A percentile compares a stretch with the other conserved stretches of the same genome.
phyloP scores from a whole-genome alignment of 1,140 invertebrate genomes.

The Arion vulgaris region DNA sequence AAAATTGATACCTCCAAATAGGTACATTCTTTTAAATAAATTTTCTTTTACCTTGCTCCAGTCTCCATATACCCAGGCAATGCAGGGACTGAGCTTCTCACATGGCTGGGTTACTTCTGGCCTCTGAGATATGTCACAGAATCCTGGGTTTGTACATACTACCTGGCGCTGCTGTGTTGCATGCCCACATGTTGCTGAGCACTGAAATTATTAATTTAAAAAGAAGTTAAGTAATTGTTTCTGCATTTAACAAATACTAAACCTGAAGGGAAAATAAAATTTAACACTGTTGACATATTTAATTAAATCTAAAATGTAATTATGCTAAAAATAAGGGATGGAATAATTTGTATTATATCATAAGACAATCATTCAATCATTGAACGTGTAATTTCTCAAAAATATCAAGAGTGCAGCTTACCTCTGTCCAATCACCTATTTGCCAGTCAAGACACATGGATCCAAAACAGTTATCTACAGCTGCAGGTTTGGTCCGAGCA shows the following conservation, averaged over 20 bases:
- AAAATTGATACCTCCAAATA: no score
- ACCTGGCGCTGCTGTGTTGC: slow-evolving; percentile 65
- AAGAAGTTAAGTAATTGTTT: not conserved
- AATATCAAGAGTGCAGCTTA: slow-evolving; percentile 45
- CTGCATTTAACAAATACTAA: not conserved
- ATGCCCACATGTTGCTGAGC: slow-evolving; percentile 70
- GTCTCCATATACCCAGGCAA: slow-evolving; percentile 71
- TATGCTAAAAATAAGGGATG: no score
- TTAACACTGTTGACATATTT: not conserved
- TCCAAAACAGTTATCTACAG: slow-evolving; percentile 63
- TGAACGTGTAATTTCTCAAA: no score
- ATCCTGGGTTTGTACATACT: slow-evolving; percentile 57
- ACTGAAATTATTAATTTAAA: slow-evolving; percentile 59
- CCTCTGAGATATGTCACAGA: slow-evolving; percentile 65
- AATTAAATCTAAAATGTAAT: no score
- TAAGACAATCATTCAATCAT: no score
- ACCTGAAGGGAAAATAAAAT: not conserved
- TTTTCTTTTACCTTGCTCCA: slow-evolving; percentile 70
- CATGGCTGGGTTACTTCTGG: slow-evolving; percentile 61
- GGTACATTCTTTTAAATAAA: no score
- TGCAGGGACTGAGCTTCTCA: slow-evolving; percentile 56
- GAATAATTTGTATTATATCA: no score
- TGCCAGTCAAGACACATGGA: slow-evolving; percentile 68
- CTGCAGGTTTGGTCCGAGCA: slow-evolving; percentile 55
- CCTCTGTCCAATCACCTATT: slow-evolving; percentile 66